A percentile compares a stretch with the other conserved stretches of the same genome.
These are phyloP conservation scores for Morpho helenor DNA, from an alignment of 2,888 invertebrate species.

Conservation along the genomic window DNA sequence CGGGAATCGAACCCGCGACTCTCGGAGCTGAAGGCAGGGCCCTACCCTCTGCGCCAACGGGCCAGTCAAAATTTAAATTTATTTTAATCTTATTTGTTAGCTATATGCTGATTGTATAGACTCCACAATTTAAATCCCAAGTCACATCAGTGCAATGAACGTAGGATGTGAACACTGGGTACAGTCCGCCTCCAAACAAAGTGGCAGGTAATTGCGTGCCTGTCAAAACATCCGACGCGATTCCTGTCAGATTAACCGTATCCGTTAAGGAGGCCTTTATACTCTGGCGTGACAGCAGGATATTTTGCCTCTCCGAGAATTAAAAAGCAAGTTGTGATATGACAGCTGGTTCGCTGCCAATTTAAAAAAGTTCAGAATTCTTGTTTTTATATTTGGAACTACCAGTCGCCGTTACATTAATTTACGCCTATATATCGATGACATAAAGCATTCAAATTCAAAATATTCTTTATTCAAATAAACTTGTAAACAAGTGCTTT, in stretches of 20 bases:
- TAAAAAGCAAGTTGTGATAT: slow-evolving; percentile 34
- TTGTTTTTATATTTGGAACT: too few relatives aligned
- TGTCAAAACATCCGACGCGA: slow-evolving; percentile 62
- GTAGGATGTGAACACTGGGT: slow-evolving; percentile 59
- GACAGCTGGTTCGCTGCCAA: slow-evolving; percentile 23
- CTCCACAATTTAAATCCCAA: slow-evolving; percentile 11
- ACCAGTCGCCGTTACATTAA: too few relatives aligned
- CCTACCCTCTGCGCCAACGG: too few relatives aligned
- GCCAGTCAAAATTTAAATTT: too few relatives aligned
- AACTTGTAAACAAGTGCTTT: too few relatives aligned
- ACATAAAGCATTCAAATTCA: too few relatives aligned
- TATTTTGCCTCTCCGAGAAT: slow-evolving; percentile 31
- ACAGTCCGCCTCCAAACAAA: slow-evolving; percentile 45
- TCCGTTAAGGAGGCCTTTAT: slow-evolving; percentile 40
- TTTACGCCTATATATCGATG: too few relatives aligned
- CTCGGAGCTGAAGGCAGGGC: too few relatives aligned
- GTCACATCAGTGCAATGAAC: slow-evolving; percentile 24
- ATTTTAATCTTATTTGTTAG: too few relatives aligned
- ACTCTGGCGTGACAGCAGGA: slow-evolving; percentile 57
- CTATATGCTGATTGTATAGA: too few relatives aligned
- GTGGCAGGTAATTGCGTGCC: slow-evolving; percentile 67
- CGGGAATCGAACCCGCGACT: too few relatives aligned
- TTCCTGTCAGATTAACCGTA: slow-evolving; percentile 31
- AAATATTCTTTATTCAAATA: too few relatives aligned
- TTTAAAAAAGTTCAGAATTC: slow-evolving; percentile 1